Evolutionary conservation across 2,888 invertebrate genomes (phyloP).

Genomic region (Drosophila anomelani): DNA sequence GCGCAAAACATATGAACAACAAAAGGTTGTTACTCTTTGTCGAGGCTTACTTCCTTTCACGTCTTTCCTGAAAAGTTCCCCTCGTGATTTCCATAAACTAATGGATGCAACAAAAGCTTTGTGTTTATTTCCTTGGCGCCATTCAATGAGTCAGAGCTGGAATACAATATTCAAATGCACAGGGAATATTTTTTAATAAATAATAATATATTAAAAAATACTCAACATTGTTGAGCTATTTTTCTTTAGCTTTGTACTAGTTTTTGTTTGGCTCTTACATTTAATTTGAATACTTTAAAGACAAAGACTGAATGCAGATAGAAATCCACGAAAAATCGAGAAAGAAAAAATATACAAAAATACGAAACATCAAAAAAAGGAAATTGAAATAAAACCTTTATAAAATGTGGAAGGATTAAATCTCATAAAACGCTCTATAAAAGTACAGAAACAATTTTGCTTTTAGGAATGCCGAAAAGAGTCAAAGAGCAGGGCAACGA

Average conservation of each 20-base stretch:
- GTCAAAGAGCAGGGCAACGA: background rate
- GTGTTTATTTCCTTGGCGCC: slow-evolving; percentile 65
- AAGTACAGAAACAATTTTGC: background rate
- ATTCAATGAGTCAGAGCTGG: slow-evolving; percentile 35
- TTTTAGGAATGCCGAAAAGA: background rate
- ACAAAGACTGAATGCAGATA: background rate
- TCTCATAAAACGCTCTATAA: background rate
- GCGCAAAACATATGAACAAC: slow-evolving; percentile 55
- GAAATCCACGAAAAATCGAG: background rate
- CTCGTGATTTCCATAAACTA: background rate
- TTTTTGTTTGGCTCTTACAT: background rate
- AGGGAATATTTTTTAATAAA: too few relatives aligned
- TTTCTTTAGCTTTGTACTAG: background rate
- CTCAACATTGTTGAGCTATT: too few relatives aligned
- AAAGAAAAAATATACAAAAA: background rate
- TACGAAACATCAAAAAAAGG: background rate
- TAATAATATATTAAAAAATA: too few relatives aligned
- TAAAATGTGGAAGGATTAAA: background rate
- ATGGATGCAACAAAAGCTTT: slow-evolving; percentile 49
- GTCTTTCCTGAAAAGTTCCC: background rate
- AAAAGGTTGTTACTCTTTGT: slow-evolving; percentile 55
- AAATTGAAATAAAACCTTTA: background rate
- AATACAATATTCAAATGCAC: slow-evolving; percentile 7
- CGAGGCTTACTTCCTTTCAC: background rate
- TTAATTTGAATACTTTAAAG: background rate